These are phyloP conservation scores for Sebastes dallii DNA, from an alignment of 2,797 vertebrate genomes.

Conservation along the genomic window DNA sequence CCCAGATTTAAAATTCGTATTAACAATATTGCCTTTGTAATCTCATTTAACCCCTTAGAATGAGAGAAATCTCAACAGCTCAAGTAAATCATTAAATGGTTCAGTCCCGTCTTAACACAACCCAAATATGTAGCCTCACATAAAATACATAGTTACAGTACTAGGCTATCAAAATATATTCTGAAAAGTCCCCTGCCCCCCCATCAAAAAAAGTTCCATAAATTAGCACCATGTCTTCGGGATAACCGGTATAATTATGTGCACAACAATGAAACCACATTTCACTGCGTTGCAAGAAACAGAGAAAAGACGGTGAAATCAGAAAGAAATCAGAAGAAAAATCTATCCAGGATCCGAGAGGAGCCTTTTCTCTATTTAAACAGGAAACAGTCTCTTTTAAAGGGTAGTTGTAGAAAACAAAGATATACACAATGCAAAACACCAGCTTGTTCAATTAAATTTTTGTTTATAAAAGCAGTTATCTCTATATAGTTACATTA, in stretches of 20 bases:
- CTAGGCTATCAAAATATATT: slow-evolving; percentile 75
- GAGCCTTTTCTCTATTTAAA: slow-evolving; percentile 49
- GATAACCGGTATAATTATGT: slow-evolving; percentile 73
- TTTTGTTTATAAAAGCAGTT: slow-evolving; percentile 36
- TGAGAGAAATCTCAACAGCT: slow-evolving; percentile 67
- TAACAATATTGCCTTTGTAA: slow-evolving; percentile 43
- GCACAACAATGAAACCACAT: slow-evolving; percentile 73
- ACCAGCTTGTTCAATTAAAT: slow-evolving; percentile 49
- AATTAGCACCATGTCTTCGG: slow-evolving; percentile 83
- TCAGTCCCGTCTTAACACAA: slow-evolving; percentile 58
- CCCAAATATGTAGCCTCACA: slow-evolving; percentile 62
- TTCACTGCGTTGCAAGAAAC: slow-evolving; percentile 69
- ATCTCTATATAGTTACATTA: slow-evolving; percentile 24
- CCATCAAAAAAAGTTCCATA: slow-evolving; percentile 64
- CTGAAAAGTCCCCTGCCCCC: slow-evolving; percentile 34
- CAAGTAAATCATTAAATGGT: slow-evolving; percentile 67
- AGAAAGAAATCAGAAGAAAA: slow-evolving; percentile 18
- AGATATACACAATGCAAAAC: slow-evolving; percentile 66
- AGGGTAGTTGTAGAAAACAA: slow-evolving; percentile 50
- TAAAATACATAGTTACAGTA: slow-evolving; percentile 80
- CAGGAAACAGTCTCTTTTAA: slow-evolving; percentile 33
- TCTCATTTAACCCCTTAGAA: slow-evolving; percentile 35
- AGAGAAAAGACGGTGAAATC: slow-evolving; percentile 42
- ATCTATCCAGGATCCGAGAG: slow-evolving; percentile 34
- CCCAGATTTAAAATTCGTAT: slow-evolving; percentile 46